Conservation (phyloP, 2,888 invertebrate species). For the Coecobrya sp. region DNA sequence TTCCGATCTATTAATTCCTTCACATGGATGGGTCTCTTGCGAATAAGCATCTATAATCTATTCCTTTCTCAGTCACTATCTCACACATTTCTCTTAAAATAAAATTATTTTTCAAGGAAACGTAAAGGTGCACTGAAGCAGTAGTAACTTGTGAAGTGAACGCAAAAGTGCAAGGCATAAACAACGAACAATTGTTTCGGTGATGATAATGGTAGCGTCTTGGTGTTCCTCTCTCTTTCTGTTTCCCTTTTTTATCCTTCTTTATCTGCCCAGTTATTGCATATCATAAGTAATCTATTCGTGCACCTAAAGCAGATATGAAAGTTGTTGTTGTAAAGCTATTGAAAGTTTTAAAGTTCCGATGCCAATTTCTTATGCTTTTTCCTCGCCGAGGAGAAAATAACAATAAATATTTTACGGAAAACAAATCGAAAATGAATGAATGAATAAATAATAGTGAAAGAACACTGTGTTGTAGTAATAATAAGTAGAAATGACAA, state of each 20-base stretch:
- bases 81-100: constrained; percentile 18
- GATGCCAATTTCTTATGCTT: not conserved
- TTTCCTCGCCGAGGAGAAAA: not conserved
- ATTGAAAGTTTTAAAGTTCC: not conserved
- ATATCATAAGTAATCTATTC: constrained; percentile 37
- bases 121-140: constrained; percentile 47
- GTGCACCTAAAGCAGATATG: not conserved
- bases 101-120: constrained; percentile 36
- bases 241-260: not conserved
- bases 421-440: constrained; percentile 46
- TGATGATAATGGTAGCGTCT: not conserved
- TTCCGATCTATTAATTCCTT: constrained; percentile 79
- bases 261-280: constrained; percentile 35
- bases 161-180: constrained; percentile 16
- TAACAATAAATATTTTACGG: constrained; percentile 1
- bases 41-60: constrained; percentile 37
- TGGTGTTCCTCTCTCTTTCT: not conserved
- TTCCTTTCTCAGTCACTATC: not conserved
- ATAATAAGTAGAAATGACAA: not conserved
- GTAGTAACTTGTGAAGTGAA: constrained; percentile 30
- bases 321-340: not conserved
- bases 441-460: constrained; percentile 1
- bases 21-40: constrained; percentile 65
- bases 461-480: not conserved
- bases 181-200: constrained; percentile 26